A percentile compares a stretch with the other conserved stretches of the same genome.
Conservation (phyloP, 2,113 vertebrate genomes). For the Pseudopipra pipra region DNA sequence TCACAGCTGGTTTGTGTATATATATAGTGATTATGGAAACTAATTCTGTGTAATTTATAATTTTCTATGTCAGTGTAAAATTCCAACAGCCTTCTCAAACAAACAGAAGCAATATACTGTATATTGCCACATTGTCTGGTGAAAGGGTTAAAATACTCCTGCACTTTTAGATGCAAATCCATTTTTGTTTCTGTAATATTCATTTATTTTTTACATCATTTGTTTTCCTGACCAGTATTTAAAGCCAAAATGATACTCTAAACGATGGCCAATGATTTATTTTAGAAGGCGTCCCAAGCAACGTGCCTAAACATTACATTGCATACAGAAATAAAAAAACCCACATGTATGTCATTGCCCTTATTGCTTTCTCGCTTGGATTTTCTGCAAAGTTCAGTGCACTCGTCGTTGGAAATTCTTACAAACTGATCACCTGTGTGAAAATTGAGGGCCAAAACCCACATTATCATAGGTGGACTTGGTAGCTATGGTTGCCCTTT, state of each 20-base stretch:
- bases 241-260: slow-evolving; percentile 80
- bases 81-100: slow-evolving; percentile 76
- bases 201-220: slow-evolving; percentile 79
- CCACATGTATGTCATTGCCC: slow-evolving; percentile 53
- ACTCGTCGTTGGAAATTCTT: neutral
- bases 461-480: neutral
- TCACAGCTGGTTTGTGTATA: slow-evolving; percentile 79
- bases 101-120: slow-evolving; percentile 78
- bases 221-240: slow-evolving; percentile 82
- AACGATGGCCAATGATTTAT: slow-evolving; percentile 76
- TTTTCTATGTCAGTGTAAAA: slow-evolving; percentile 81
- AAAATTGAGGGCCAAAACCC: neutral
- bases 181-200: slow-evolving; percentile 78
- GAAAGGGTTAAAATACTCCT: slow-evolving; percentile 76
- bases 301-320: slow-evolving; percentile 81
- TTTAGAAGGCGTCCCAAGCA: slow-evolving; percentile 78
- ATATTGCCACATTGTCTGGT: slow-evolving; percentile 75
- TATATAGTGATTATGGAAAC: slow-evolving; percentile 83
- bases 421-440: neutral
- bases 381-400: neutral
- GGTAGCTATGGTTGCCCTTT: neutral
- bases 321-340: slow-evolving; percentile 76
- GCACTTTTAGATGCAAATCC: slow-evolving; percentile 78
- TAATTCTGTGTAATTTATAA: slow-evolving; percentile 87
- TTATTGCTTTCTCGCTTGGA: slow-evolving; percentile 34